Base-by-base conservation (phyloP, 2,113 vertebrate genomes). In the Saimiri boliviensis region DNA sequence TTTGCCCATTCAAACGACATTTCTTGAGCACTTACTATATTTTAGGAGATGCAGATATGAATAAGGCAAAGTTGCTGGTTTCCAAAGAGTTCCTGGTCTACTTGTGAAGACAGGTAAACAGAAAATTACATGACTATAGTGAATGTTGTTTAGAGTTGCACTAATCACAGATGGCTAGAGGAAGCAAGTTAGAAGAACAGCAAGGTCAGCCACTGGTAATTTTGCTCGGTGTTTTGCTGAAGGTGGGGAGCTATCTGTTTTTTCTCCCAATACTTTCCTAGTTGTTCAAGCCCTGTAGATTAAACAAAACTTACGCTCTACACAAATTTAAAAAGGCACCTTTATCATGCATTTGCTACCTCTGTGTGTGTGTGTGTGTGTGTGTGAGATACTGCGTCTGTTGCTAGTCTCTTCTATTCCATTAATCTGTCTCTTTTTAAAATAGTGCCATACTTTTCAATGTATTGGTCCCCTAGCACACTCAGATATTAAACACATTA, bases 401-500 rank as follows among this genome's bases (percentile, higher is more conserved):
- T 71, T 68, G 32, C 10, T 27, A 13, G 27, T 16, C 49, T 47
- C 23, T 40, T 66, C 42, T 1, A 6, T 47, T 49, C 40, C 93
- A 60, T 73, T 47, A 45, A 45, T 49, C 86, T 76, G 5, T 58
- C 45, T 58, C 23, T 88, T 74, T 88, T 21, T 68, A 25, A 25
- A 66, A 35, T 1, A 17, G 16, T 83, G n/a, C 45, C 60, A 74
- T 27, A 11, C 23, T 92, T 86, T 82, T 16, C n/a, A 45, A 94
- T 94, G 74, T 35, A 82, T 93, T 49, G 12, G 16, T 12, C 17
- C 35, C 40, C n/a, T 23, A 70, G 37, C 82, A 84, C 74, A 93
- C 68, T 86, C n/a, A 37, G 68, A 86, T 89, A 89, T 83, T 86
- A 91, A 91, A 89, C 37, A 56, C 80, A 56, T 70, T 37, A 77